Evolutionary conservation across 2,113 vertebrate genomes (phyloP).

Genomic region (Columbina picui): DNA sequence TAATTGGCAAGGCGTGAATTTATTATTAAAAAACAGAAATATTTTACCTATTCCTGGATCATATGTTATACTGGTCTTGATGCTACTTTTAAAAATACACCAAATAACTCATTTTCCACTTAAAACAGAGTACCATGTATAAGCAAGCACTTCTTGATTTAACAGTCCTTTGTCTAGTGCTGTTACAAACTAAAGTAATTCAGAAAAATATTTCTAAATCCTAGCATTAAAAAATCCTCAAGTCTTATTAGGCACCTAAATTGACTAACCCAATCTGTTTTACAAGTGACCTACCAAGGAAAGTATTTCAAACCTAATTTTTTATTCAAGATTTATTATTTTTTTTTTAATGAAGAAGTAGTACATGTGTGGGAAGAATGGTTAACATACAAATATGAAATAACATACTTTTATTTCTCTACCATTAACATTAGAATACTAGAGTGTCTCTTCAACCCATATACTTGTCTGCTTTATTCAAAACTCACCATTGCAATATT

Average conservation of each 20-base stretch:
- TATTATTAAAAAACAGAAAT: background rate
- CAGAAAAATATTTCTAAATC: background rate
- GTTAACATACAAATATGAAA: background rate
- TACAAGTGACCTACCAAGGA: background rate
- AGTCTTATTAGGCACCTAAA: background rate
- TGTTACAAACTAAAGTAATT: background rate
- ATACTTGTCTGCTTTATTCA: background rate
- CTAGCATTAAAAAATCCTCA: background rate
- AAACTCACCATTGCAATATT: background rate
- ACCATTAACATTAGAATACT: background rate
- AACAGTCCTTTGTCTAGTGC: background rate
- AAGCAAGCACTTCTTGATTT: background rate
- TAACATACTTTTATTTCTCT: background rate
- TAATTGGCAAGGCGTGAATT: background rate
- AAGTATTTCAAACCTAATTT: background rate
- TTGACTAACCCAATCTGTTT: background rate
- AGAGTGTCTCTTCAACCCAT: background rate
- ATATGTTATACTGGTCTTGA: background rate
- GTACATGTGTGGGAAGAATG: background rate
- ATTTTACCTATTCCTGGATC: background rate
- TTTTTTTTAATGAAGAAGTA: background rate
- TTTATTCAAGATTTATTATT: background rate
- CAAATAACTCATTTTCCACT: background rate
- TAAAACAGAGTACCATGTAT: background rate
- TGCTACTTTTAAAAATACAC: background rate